These are phyloP conservation scores for Anastrepha obliqua DNA, from an alignment of 1,140 invertebrate species.

Conservation along the genomic window DNA sequence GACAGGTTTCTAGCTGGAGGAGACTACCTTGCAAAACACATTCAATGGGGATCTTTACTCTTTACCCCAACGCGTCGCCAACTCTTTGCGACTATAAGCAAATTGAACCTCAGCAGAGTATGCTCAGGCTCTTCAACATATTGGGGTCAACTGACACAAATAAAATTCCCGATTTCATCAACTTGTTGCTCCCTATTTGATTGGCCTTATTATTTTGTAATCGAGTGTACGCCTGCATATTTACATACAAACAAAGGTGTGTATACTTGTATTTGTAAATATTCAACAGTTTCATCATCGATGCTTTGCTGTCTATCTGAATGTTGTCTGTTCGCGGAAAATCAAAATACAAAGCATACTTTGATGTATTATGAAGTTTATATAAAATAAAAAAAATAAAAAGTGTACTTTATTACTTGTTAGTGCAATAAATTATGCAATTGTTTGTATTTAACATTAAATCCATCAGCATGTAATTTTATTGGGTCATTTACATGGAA, in stretches of 20 bases:
- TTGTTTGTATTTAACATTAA: constrained; percentile 12
- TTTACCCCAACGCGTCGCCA: too few relatives aligned
- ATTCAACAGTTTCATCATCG: not conserved
- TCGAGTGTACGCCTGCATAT: not conserved
- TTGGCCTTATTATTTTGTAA: too few relatives aligned
- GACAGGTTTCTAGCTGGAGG: too few relatives aligned
- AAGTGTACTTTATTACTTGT: not conserved
- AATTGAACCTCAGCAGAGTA: too few relatives aligned
- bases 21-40: too few relatives aligned
- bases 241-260: constrained; percentile 9
- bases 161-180: too few relatives aligned
- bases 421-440: constrained; percentile 29
- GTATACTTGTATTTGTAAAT: not conserved
- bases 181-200: too few relatives aligned
- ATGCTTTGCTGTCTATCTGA: not conserved
- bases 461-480: not conserved
- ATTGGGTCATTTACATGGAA: constrained; percentile 27
- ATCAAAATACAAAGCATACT: not conserved
- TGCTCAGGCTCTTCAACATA: too few relatives aligned
- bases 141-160: too few relatives aligned
- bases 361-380: too few relatives aligned
- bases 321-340: not conserved
- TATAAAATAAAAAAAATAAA: not conserved
- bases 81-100: too few relatives aligned
- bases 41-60: too few relatives aligned